These are phyloP conservation scores for Zaprionus nigranus DNA, from an alignment of 1,140 invertebrate genomes.

Conservation along the genomic window DNA sequence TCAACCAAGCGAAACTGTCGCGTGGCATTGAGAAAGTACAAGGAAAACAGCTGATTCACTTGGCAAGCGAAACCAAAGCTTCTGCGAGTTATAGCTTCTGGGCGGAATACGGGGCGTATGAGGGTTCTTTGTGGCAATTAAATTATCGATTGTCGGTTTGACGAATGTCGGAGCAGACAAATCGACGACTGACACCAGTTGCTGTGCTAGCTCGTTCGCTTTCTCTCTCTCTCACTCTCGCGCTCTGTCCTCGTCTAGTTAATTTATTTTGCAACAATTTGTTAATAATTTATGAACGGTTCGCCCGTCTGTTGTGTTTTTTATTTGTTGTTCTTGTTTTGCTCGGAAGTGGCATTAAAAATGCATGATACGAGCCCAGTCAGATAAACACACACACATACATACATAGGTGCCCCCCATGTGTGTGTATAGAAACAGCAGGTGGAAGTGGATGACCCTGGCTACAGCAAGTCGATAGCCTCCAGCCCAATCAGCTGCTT, in stretches of 20 bases:
- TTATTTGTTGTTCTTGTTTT: background rate
- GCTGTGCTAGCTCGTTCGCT: constrained; percentile 13
- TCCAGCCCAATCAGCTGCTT: constrained; percentile 30
- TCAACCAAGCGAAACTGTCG: constrained; percentile 14
- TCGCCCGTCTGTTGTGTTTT: background rate
- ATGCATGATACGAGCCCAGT: constrained; percentile 32
- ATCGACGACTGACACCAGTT: constrained; percentile 69
- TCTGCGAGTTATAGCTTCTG: constrained; percentile 7
- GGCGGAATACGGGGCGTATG: background rate
- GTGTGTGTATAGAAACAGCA: constrained; percentile 30
- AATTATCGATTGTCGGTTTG: constrained; percentile 66
- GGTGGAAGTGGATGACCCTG: constrained; percentile 64
- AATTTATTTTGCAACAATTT: constrained; percentile 46
- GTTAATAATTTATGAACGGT: constrained; percentile 41
- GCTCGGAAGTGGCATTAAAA: constrained; percentile 41
- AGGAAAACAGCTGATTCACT: constrained; percentile 59
- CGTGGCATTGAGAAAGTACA: constrained; percentile 40
- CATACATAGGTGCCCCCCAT: background rate
- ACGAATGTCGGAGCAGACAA: constrained; percentile 50
- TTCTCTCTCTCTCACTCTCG: background rate
- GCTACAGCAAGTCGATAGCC: constrained; percentile 26
- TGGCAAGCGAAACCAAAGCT: constrained; percentile 32
- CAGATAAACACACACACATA: constrained; percentile 16
- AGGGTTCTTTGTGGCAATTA: constrained; percentile 40
- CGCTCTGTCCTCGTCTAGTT: constrained; percentile 1